These are phyloP conservation scores for Octodonta nipae DNA, from an alignment of 2,888 invertebrate species.

Conservation along the genomic window DNA sequence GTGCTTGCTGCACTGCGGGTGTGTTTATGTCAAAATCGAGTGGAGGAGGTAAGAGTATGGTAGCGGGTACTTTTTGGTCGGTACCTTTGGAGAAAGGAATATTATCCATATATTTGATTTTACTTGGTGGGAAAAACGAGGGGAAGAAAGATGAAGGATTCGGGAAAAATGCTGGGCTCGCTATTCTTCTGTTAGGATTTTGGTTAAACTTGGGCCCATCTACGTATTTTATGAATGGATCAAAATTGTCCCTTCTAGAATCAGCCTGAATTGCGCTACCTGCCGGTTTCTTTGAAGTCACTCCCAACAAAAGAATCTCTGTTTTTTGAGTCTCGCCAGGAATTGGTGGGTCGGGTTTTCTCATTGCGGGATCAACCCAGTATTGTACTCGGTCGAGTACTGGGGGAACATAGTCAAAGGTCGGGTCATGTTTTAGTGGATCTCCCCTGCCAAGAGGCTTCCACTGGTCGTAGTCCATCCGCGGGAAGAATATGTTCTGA, in stretches of 20 bases:
- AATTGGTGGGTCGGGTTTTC: conserved; percentile 42
- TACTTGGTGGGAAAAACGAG: conserved; percentile 19
- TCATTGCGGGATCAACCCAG: conserved; percentile 55
- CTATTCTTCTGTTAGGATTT: conserved; percentile 27
- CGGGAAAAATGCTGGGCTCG: conserved; percentile 31
- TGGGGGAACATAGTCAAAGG: conserved; percentile 74
- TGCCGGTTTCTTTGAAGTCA: conserved; percentile 54
- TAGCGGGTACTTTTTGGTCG: conserved; percentile 45
- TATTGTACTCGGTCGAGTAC: conserved; percentile 66
- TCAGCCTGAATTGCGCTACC: conserved; percentile 27
- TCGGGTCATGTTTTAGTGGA: conserved; percentile 70
- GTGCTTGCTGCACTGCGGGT: conserved; percentile 2
- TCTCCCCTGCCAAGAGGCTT: conserved; percentile 70
- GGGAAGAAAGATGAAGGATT: conserved; percentile 28
- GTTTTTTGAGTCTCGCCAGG: conserved; percentile 43
- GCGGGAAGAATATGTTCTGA: conserved; percentile 48
- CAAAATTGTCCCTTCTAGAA: conserved; percentile 32
- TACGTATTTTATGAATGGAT: conserved; percentile 38
- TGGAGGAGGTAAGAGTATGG: conserved; percentile 58
- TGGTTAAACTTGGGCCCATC: conserved; percentile 37
- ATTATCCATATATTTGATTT: conserved; percentile 24
- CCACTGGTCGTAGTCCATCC: conserved; percentile 77
- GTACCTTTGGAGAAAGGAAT: conserved; percentile 29
- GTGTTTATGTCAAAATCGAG: conserved; percentile 37
- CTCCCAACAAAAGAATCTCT: conserved; percentile 55